Evolutionary conservation across 2,113 vertebrate species (phyloP), one percentile per base, ranked within the genome.

Genomic region (Australoheros scitulus): DNA sequence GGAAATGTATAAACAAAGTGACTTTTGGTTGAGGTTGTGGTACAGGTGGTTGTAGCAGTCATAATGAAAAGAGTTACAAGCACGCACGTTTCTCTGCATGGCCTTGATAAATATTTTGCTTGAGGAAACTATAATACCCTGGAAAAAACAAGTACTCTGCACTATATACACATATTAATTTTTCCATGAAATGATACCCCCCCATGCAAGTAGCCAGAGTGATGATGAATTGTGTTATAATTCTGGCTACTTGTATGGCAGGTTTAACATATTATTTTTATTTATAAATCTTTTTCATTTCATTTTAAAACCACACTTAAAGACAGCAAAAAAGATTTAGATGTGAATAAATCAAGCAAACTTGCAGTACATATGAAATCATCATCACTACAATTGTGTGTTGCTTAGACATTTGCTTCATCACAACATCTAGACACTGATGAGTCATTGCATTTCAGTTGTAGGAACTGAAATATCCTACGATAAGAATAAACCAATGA

Each of bases 361-460:
- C 5, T 14, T 52, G 15, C 15, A 52, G 3, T 2, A 18, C 7
- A 18, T 52, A 18, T 52, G 4, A 56, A n/a, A n/a, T 72, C 65
- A 52, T 52, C 43, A 14, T 14, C 6, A 18, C 65, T n/a, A 32
- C 6, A 52, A 8, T 18, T 7, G 1, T 9, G 13, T 15, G 38
- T 76, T 24, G 1, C 22, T 43, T 59, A 76, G 2, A 14, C 3
- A 76, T 59, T 65, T 65, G 17, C 50, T 14, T 72, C 24, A 7
- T 52, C n/a, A 13, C 0, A 79, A 26, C 6, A 34, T 77, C 18
- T n/a, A 84, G 43, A 82, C 43, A n/a, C 55, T 77, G 43, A 59
- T 85, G 84, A 91, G 60, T 90, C 80, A 88, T 41, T 76, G 18
- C 41, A 55, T 56, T 20, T 38, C 20, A 68, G 7, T 41, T 47